Conservation (phyloP, 2,888 invertebrate species). For the Epinotia nisella region DNA sequence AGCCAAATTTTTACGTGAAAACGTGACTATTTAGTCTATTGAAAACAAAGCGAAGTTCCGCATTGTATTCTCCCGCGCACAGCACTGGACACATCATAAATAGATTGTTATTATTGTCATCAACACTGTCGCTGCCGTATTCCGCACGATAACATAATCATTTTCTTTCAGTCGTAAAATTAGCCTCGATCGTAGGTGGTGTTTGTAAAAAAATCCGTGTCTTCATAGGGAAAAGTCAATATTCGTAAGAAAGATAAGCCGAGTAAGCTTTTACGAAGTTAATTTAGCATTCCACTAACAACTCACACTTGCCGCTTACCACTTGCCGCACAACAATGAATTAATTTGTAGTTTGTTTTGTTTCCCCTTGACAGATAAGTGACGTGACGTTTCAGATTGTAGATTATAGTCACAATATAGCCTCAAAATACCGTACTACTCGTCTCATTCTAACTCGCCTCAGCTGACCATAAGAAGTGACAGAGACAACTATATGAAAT, state of each 20-base stretch:
- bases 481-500: too few relatives aligned
- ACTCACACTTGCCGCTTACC: neutral
- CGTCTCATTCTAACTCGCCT: too few relatives aligned
- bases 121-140: slow-evolving; percentile 21
- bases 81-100: slow-evolving; percentile 16
- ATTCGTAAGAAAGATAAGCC: neutral
- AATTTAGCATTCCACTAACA: neutral
- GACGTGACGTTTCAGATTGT: slow-evolving; percentile 12
- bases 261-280: slow-evolving; percentile 1
- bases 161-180: neutral
- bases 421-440: too few relatives aligned
- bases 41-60: slow-evolving; percentile 2
- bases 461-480: too few relatives aligned
- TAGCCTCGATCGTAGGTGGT: neutral
- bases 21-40: neutral
- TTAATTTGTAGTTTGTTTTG: too few relatives aligned
- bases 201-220: neutral
- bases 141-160: slow-evolving; percentile 22
- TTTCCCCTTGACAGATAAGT: slow-evolving; percentile 3
- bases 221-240: neutral
- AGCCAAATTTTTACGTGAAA: neutral
- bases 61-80: slow-evolving; percentile 2
- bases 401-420: too few relatives aligned
- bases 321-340: slow-evolving; percentile 15
- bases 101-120: slow-evolving; percentile 34